Conservation (phyloP, 2,888 invertebrate genomes). For the Meloe dianella region DNA sequence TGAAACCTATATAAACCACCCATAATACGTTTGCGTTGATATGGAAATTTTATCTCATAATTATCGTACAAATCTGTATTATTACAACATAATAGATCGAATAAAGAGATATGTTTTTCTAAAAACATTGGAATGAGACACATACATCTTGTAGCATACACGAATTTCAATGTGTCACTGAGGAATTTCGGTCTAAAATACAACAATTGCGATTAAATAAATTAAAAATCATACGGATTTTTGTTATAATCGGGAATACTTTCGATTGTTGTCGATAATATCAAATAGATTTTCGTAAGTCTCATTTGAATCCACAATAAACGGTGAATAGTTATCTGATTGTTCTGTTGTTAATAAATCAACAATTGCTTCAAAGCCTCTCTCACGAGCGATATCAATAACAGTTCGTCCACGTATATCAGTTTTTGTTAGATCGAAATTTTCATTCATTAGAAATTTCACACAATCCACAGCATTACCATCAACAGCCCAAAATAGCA, state of each 20-base stretch:
- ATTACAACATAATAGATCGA: constrained; percentile 65
- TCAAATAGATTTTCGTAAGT: constrained; percentile 42
- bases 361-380: constrained; percentile 62
- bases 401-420: constrained; percentile 63
- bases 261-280: constrained; percentile 4
- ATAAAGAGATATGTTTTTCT: constrained; percentile 62
- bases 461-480: constrained; percentile 64
- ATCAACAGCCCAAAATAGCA: constrained; percentile 68
- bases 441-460: constrained; percentile 62
- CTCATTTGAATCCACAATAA: constrained; percentile 25
- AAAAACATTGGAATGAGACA: constrained; percentile 60
- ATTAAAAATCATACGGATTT: constrained; percentile 13
- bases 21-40: constrained; percentile 65
- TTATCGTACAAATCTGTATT: constrained; percentile 65
- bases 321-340: constrained; percentile 40
- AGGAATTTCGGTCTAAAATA: constrained; percentile 61
- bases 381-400: constrained; percentile 63
- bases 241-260: too few species aligned
- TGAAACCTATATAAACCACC: constrained; percentile 66
- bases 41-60: constrained; percentile 67
- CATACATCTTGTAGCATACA: constrained; percentile 68
- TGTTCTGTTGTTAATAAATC: constrained; percentile 59
- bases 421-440: constrained; percentile 61
- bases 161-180: constrained; percentile 63
- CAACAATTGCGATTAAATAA: background rate